Conservation (phyloP, 35 echinoderm and acorn worm species). For the Eucidaris tribuloides region DNA sequence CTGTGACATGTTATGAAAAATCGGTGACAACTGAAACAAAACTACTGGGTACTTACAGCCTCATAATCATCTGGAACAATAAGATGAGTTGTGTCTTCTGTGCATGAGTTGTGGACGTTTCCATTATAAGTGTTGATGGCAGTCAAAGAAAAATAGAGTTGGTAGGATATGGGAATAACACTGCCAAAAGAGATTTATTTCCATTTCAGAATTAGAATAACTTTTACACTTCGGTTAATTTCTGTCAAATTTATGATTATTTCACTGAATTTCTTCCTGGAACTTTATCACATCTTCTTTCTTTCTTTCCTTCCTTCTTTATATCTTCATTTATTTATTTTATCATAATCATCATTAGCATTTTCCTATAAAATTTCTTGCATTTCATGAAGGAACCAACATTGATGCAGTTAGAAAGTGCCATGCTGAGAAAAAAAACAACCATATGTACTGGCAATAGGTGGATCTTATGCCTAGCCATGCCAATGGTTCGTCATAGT, state of each 20-base stretch:
- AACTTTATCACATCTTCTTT: too few species aligned
- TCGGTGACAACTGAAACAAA: neutral
- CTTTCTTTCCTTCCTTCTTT: too few species aligned
- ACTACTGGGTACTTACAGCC: neutral
- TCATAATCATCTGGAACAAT: neutral
- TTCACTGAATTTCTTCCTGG: neutral
- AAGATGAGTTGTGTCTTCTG: conserved; percentile 5
- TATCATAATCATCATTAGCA: too few species aligned
- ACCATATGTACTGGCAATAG: neutral
- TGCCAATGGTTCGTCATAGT: neutral
- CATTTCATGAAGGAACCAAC: too few species aligned
- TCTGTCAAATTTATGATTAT: neutral
- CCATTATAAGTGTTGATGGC: conserved; percentile 1
- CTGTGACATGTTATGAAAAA: neutral
- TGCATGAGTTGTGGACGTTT: neutral
- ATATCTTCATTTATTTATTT: too few species aligned
- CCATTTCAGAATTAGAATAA: neutral
- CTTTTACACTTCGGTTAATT: neutral
- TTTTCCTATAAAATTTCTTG: too few species aligned
- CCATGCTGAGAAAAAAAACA: neutral
- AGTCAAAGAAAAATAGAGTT: neutral
- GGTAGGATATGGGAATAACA: neutral
- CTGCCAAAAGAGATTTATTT: neutral
- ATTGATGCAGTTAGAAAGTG: neutral
- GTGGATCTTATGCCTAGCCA: too few species aligned